Conservation (phyloP, 1,140 invertebrate genomes). For the Grapholita molesta region DNA sequence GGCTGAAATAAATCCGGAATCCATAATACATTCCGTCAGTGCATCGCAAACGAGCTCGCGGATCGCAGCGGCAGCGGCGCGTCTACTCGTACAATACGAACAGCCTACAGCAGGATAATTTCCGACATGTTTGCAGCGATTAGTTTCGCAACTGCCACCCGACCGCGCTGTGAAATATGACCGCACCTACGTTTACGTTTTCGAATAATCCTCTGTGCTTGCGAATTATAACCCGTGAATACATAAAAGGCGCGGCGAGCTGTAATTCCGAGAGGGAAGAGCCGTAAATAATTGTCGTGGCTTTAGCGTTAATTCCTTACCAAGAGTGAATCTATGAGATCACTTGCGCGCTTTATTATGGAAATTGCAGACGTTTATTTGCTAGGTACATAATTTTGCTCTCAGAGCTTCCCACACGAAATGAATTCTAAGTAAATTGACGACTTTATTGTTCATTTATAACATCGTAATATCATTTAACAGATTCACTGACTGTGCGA, state of each 20-base stretch:
- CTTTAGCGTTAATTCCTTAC: slow-evolving; percentile 56
- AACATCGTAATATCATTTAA: too few species aligned
- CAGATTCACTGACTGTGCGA: too few species aligned
- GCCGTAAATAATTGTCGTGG: slow-evolving; percentile 64
- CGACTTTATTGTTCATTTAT: not conserved
- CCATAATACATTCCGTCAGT: slow-evolving; percentile 52
- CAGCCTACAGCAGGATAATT: slow-evolving; percentile 48
- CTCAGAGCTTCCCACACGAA: not conserved
- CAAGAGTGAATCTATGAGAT: slow-evolving; percentile 57
- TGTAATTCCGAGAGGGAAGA: slow-evolving; percentile 51
- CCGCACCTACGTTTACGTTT: slow-evolving; percentile 51
- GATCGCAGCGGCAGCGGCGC: not conserved
- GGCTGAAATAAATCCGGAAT: slow-evolving; percentile 22
- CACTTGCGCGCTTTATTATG: slow-evolving; percentile 32
- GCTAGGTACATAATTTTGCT: not conserved
- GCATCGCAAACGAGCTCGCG: slow-evolving; percentile 43
- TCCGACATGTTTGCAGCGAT: slow-evolving; percentile 56
- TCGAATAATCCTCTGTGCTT: slow-evolving; percentile 52
- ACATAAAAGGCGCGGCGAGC: slow-evolving; percentile 58
- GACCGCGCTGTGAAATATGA: slow-evolving; percentile 54
- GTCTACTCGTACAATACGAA: slow-evolving; percentile 12
- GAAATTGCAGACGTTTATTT: slow-evolving; percentile 23
- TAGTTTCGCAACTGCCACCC: slow-evolving; percentile 53
- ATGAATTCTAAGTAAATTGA: not conserved
- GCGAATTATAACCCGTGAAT: slow-evolving; percentile 61